Conservation (phyloP, 2,113 vertebrate genomes). For the Dryoscopus gambensis region DNA sequence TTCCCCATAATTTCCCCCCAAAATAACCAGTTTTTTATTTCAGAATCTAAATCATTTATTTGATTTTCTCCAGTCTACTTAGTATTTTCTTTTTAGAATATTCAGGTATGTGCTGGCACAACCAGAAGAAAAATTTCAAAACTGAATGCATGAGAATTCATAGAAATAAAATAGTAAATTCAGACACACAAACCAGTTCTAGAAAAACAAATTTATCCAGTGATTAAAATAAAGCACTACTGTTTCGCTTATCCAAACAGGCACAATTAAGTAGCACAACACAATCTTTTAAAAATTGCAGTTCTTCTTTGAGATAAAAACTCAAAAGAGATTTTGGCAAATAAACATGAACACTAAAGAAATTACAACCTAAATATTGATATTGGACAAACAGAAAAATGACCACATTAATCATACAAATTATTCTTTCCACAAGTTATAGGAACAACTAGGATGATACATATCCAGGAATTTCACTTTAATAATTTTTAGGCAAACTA, state of each 20-base stretch:
- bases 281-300: not conserved
- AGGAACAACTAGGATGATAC: not conserved
- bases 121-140: not conserved
- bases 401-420: not conserved
- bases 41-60: not conserved
- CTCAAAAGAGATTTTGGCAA: not conserved
- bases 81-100: not conserved
- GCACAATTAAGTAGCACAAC: not conserved
- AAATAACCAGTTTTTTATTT: not conserved
- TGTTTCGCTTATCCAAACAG: not conserved
- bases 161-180: not conserved
- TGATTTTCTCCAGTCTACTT: not conserved
- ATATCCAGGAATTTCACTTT: not conserved
- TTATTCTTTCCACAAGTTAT: not conserved
- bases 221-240: not conserved
- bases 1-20: not conserved
- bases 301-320: not conserved
- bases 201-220: not conserved
- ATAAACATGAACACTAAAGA: not conserved
- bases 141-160: not conserved
- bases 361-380: not conserved
- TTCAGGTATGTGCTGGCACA: not conserved
- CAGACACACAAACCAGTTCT: not conserved
- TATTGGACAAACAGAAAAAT: not conserved
- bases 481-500: not conserved